Percentiles rank a stretch among this genome's conserved stretches.
Conservation (phyloP, 2,797 vertebrate genomes). For the Australoheros facetus region DNA sequence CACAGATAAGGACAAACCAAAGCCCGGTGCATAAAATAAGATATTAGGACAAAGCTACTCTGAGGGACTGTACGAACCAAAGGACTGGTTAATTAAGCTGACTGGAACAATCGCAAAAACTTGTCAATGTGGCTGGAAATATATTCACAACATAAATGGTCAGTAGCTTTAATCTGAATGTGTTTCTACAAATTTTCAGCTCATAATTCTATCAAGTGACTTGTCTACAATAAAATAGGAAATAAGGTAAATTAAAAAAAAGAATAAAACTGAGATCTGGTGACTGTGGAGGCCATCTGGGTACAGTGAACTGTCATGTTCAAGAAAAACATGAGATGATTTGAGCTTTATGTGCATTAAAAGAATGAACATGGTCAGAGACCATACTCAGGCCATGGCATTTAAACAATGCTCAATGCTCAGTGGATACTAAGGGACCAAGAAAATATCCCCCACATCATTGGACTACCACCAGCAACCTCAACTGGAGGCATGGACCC, state of each 20-base stretch:
- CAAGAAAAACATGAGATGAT: too few relatives aligned
- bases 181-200: conserved; percentile 19
- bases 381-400: too few relatives aligned
- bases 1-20: conserved; percentile 21
- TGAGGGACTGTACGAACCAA: conserved; percentile 12
- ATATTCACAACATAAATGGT: conserved; percentile 6
- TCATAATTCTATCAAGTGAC: conserved; percentile 3
- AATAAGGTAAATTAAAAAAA: not conserved
- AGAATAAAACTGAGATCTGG: not conserved
- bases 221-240: not conserved
- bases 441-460: not conserved
- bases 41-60: conserved; percentile 33
- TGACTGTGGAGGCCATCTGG: not conserved
- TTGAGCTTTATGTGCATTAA: too few relatives aligned
- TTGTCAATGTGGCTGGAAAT: conserved; percentile 24
- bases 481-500: not conserved
- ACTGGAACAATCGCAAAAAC: conserved; percentile 19
- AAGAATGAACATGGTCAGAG: too few relatives aligned
- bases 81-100: conserved; percentile 21
- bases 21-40: conserved; percentile 17
- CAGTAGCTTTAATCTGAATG: conserved; percentile 12
- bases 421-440: not conserved
- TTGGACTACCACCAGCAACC: not conserved
- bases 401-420: not conserved
- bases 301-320: too few relatives aligned